Evolutionary conservation across 2,888 invertebrate species (phyloP).

Genomic region (Caenorhabditis zanzibari): DNA sequence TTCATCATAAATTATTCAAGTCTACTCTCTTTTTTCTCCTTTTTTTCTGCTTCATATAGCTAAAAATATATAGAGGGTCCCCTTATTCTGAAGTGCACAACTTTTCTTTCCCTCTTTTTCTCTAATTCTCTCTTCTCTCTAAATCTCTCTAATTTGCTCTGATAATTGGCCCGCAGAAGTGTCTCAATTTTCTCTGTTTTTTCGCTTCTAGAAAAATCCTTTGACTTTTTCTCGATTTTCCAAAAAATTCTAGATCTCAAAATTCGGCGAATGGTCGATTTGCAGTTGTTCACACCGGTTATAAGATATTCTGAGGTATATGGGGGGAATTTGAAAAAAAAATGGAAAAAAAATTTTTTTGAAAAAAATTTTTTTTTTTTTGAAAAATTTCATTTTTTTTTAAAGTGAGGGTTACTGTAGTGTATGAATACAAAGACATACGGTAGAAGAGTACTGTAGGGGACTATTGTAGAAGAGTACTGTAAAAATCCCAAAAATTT

Average conservation of each 20-base stretch:
- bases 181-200: not conserved
- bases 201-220: not conserved
- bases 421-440: too few species aligned
- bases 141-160: conserved; percentile 4
- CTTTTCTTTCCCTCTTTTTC: not conserved
- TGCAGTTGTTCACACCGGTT: conserved; percentile 62
- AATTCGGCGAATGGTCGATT: conserved; percentile 59
- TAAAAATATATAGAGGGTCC: not conserved
- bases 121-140: conserved; percentile 14
- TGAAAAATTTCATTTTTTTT: too few species aligned
- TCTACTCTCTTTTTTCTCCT: not conserved
- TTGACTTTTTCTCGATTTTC: not conserved
- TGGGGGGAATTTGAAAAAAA: not conserved
- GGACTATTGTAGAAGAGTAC: too few species aligned
- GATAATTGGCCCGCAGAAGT: conserved; percentile 35
- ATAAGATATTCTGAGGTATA: conserved; percentile 57
- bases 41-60: not conserved
- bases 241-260: conserved; percentile 8
- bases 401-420: too few species aligned
- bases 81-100: conserved; percentile 27
- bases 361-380: too few species aligned
- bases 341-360: not conserved
- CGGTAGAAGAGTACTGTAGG: too few species aligned
- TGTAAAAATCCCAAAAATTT: not conserved
- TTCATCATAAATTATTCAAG: conserved; percentile 10